Conservation (phyloP, 2,888 invertebrate species). For the Chrysolina oricalcia region DNA sequence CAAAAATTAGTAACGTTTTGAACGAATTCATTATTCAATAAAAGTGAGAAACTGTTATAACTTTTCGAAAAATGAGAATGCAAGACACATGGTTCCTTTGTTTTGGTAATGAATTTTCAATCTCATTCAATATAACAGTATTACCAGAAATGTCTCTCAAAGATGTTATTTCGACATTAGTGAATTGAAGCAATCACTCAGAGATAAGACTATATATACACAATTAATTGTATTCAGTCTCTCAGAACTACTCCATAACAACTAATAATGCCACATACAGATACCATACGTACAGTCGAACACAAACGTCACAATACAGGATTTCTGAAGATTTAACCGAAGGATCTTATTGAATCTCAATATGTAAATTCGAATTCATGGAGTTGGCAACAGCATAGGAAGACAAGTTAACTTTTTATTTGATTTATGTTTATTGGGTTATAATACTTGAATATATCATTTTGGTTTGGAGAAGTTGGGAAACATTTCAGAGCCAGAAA, state of each 20-base stretch:
- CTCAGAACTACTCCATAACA: background rate
- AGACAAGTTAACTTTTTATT: conserved; percentile 51
- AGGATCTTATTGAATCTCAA: conserved; percentile 48
- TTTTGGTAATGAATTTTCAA: no score
- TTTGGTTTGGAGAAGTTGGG: conserved; percentile 13
- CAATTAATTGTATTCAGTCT: no score
- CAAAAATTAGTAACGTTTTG: no score
- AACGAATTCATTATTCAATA: no score
- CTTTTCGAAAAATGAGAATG: no score
- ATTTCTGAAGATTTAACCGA: conserved; percentile 28
- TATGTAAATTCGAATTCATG: conserved; percentile 51
- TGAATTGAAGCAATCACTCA: no score
- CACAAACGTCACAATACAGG: background rate
- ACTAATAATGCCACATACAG: background rate
- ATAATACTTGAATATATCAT: conserved; percentile 52
- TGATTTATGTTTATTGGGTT: conserved; percentile 52
- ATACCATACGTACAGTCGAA: background rate
- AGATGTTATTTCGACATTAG: no score
- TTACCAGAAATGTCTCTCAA: no score
- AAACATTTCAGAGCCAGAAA: conserved; percentile 3
- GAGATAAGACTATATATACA: no score
- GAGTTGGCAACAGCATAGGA: conserved; percentile 42
- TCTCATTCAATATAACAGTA: no score
- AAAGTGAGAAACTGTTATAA: no score
- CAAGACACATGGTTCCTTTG: no score